These are phyloP conservation scores for Lepisosteus oculatus DNA, from an alignment of 2,113 vertebrate species.

Conservation along the genomic window DNA sequence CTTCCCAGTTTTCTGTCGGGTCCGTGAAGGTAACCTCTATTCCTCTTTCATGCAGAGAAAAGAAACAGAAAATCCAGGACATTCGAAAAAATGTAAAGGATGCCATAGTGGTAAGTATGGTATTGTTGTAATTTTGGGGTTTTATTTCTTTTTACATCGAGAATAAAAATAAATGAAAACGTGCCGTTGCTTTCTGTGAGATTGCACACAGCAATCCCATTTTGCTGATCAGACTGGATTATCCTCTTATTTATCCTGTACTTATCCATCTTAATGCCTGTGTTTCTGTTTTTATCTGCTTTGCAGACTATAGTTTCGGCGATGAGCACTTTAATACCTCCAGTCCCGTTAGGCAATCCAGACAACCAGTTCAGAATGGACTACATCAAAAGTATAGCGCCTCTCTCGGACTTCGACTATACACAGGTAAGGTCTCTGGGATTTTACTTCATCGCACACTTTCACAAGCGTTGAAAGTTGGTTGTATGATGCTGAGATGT, in stretches of 20 bases:
- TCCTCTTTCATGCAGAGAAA: slow-evolving; percentile 81
- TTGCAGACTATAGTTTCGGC: slow-evolving; percentile 95
- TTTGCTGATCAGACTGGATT: slow-evolving; percentile 54
- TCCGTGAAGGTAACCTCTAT: background rate
- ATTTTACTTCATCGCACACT: slow-evolving; percentile 33
- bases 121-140: slow-evolving; percentile 18
- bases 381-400: slow-evolving; percentile 98
- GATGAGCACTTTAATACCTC: slow-evolving; percentile 98
- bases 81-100: slow-evolving; percentile 99
- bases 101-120: slow-evolving; percentile 93
- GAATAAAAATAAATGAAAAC: background rate
- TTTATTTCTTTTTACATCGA: slow-evolving; percentile 11
- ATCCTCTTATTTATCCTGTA: slow-evolving; percentile 38
- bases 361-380: slow-evolving; percentile 97
- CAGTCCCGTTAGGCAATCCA: slow-evolving; percentile 91
- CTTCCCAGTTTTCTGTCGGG: background rate
- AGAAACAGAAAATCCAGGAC: slow-evolving; percentile 99
- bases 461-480: too few species aligned
- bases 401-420: slow-evolving; percentile 95
- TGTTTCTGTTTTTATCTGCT: slow-evolving; percentile 42
- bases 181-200: slow-evolving; percentile 27
- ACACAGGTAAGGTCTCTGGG: slow-evolving; percentile 82
- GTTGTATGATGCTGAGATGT: too few species aligned
- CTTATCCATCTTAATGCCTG: slow-evolving; percentile 38
- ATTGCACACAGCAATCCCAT: slow-evolving; percentile 47